phyloP scores from a whole-genome alignment of 1,140 invertebrate genomes.

The Pseudomyrmex dendroicus region DNA sequence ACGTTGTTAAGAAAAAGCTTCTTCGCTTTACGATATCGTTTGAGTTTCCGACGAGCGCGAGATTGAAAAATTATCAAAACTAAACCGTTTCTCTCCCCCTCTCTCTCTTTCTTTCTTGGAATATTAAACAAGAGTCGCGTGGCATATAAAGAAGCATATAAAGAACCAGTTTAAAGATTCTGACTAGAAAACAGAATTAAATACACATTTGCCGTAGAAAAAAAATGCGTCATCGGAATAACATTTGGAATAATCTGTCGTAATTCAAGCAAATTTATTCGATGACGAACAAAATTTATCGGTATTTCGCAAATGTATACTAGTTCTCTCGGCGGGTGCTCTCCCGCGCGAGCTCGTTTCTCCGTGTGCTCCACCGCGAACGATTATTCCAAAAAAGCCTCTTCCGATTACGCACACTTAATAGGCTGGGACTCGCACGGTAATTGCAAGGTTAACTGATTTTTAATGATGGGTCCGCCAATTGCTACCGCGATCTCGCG shows the following conservation, averaged over 20 bases:
- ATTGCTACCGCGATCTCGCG: constrained; percentile 69
- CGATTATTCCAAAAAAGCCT: constrained; percentile 72
- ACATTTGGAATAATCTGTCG: neutral
- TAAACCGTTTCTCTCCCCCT: neutral
- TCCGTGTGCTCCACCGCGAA: constrained; percentile 32
- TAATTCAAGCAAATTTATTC: constrained; percentile 12
- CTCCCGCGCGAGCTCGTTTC: constrained; percentile 63
- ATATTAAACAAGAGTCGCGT: neutral
- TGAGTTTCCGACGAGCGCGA: constrained; percentile 24
- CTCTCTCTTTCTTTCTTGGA: neutral
- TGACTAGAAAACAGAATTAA: neutral
- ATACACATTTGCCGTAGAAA: neutral
- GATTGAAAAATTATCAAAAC: constrained; percentile 42
- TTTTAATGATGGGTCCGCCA: constrained; percentile 74
- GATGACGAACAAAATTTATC: neutral
- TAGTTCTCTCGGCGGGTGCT: constrained; percentile 36
- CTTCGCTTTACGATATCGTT: constrained; percentile 38
- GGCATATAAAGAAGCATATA: neutral
- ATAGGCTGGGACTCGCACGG: constrained; percentile 72
- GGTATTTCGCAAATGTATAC: constrained; percentile 26
- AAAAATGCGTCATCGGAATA: neutral
- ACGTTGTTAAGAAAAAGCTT: constrained; percentile 65
- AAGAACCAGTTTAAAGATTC: neutral
- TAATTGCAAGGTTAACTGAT: constrained; percentile 76
- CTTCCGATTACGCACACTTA: constrained; percentile 73